Conservation (phyloP, 2,797 vertebrate species). For the Argya squamiceps region DNA sequence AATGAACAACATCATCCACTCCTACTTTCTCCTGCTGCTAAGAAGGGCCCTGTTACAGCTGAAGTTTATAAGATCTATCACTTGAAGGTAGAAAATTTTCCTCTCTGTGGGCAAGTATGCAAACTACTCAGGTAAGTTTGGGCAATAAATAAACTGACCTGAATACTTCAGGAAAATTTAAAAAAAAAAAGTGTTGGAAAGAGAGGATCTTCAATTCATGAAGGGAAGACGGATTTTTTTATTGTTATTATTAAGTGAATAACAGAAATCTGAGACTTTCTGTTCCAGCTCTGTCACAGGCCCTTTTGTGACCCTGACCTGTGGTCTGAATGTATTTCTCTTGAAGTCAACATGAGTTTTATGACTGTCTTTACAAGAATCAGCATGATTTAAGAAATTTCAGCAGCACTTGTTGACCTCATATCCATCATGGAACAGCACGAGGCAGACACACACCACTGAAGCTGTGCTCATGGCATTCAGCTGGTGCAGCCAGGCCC, state of each 20-base stretch:
- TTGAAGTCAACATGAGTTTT: not conserved
- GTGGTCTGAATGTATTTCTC: not conserved
- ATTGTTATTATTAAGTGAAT: not conserved
- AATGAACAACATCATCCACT: conserved; percentile 51
- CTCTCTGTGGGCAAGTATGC: conserved; percentile 10
- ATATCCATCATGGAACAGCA: not conserved
- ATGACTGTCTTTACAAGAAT: not conserved
- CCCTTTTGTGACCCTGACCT: not conserved
- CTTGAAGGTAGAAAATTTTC: conserved; percentile 63
- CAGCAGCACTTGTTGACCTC: not conserved
- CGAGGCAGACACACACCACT: not conserved
- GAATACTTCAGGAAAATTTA: not conserved
- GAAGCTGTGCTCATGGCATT: not conserved
- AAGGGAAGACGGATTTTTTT: not conserved
- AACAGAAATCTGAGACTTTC: not conserved
- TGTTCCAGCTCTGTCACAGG: not conserved
- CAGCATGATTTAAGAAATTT: not conserved
- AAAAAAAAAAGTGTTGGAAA: not conserved
- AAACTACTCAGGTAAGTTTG: conserved; percentile 50
- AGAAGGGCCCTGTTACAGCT: conserved; percentile 53
- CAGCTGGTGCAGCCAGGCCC: not conserved
- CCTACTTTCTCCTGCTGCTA: not conserved
- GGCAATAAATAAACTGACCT: not conserved
- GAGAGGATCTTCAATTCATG: not conserved
- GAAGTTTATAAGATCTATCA: conserved; percentile 50